Conservation (phyloP, 2,797 vertebrate species). For the Pangasius larnaudii region DNA sequence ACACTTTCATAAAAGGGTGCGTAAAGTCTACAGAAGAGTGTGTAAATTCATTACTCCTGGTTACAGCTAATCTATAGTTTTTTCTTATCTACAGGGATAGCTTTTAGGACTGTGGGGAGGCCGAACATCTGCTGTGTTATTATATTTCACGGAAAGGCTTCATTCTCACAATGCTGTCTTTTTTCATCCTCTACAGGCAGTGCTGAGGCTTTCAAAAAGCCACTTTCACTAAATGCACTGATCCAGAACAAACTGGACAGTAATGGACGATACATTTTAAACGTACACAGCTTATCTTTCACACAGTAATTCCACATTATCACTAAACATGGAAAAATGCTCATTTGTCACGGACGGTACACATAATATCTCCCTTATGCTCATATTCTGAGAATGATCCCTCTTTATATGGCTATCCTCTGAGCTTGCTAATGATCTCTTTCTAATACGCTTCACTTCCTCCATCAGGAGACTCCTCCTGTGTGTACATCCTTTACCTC, state of each 20-base stretch:
- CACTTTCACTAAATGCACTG: constrained; percentile 41
- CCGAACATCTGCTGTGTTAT: constrained; percentile 58
- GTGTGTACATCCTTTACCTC: constrained; percentile 52
- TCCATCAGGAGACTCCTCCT: constrained; percentile 29
- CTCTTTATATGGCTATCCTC: constrained; percentile 1
- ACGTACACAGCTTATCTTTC: neutral
- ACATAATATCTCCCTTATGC: constrained; percentile 4
- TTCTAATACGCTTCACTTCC: neutral
- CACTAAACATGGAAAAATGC: neutral
- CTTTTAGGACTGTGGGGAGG: constrained; percentile 55
- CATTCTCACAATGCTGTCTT: constrained; percentile 25
- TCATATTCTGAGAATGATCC: neutral
- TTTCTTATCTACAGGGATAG: constrained; percentile 24
- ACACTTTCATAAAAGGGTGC: constrained; percentile 60
- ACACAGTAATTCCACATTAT: neutral
- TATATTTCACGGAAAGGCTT: constrained; percentile 34
- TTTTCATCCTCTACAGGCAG: neutral
- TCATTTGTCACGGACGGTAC: neutral
- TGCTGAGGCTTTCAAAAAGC: constrained; percentile 31
- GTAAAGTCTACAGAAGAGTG: constrained; percentile 61
- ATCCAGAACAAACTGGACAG: constrained; percentile 14
- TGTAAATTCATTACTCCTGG: constrained; percentile 75
- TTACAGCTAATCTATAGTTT: constrained; percentile 72
- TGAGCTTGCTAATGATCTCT: constrained; percentile 2
- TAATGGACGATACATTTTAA: constrained; percentile 19